Evolutionary conservation across 2,888 invertebrate species (phyloP), one percentile per base, ranked within the genome.

Genomic region (Drosophila ezoana): DNA sequence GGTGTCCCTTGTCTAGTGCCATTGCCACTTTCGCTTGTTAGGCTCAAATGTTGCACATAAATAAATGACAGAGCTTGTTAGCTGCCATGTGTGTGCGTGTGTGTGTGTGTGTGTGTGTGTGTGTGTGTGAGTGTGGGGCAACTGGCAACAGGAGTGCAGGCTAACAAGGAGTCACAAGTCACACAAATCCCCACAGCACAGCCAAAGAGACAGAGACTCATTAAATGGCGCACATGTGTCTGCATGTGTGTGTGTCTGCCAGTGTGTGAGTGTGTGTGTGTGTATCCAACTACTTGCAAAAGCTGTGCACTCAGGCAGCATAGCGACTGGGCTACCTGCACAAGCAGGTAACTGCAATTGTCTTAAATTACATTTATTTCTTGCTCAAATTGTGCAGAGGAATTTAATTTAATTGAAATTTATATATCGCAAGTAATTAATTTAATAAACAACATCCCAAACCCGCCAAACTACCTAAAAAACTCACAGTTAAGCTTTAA

Each of bases 31-130:
- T 86, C 65, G 81, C 89, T 87, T 87, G 81, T 81, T 81, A 87
- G 87, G 86, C 88, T 72, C 88, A 63, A 78, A 71, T 71, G 75
- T 66, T 79, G 85, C 70, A 74, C 76, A 84, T 81, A 81, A 85
- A 79, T 87, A 87, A 87, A 76, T 67, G 70, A 63, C 68, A 70
- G 41, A 58, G 87, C 89, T 88, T 79, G 82, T 82, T 82, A 88
- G 73, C 54, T 65, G 81, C 43, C 60, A 60, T 53, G 52, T 43
- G 40, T 23, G 23, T 6, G 23, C 1, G 18, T 18, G 3, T 18
- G 20, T 20, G 20, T 20, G 20, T 20, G 4, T 5, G 4, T 20
- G 20, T 20, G 20, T 23, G 23, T 23, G 23, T 23, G 20, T 20
- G 0, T 20, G 20, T 4, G 20, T 20, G 23, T 23, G 23, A 6